These are phyloP conservation scores for Symphodus melops DNA, from an alignment of 2,113 vertebrate species.

Conservation along the genomic window DNA sequence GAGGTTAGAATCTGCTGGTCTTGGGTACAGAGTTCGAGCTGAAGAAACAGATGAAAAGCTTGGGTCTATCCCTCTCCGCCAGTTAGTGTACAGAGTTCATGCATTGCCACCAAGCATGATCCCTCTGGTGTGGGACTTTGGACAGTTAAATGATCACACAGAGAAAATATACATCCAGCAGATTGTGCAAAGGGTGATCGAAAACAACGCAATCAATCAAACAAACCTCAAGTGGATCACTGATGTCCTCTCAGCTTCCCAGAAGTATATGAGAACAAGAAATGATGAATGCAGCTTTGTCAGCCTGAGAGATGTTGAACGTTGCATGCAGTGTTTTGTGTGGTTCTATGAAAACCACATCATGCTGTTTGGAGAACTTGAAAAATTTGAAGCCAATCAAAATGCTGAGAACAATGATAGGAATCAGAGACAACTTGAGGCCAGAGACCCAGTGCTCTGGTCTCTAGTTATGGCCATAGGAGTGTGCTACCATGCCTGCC, in stretches of 20 bases:
- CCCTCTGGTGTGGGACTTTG: constrained; percentile 97
- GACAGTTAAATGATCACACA: constrained; percentile 87
- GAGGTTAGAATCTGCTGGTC: constrained; percentile 90
- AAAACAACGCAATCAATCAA: not conserved
- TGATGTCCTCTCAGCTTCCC: constrained; percentile 88
- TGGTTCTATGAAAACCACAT: constrained; percentile 87
- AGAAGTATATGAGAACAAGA: constrained; percentile 89
- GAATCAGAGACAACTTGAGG: accelerated
- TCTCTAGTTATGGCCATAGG: constrained; percentile 89
- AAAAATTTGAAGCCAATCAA: constrained; percentile 46
- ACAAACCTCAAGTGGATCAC: constrained; percentile 66
- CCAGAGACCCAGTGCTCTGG: constrained; percentile 85
- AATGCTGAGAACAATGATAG: constrained; percentile 17
- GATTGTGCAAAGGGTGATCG: constrained; percentile 88
- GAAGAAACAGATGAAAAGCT: constrained; percentile 90
- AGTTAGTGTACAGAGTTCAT: constrained; percentile 96
- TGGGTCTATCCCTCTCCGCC: constrained; percentile 92
- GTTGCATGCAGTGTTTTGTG: constrained; percentile 89
- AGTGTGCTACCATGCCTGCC: constrained; percentile 94
- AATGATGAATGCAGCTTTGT: constrained; percentile 92
- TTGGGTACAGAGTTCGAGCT: constrained; percentile 92
- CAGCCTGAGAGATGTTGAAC: constrained; percentile 95
- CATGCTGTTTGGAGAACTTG: constrained; percentile 81
- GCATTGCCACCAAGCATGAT: constrained; percentile 94
- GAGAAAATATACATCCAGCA: constrained; percentile 92